These are phyloP conservation scores for Micromesistius poutassou DNA, from an alignment of 2,797 vertebrate species.

Conservation along the genomic window DNA sequence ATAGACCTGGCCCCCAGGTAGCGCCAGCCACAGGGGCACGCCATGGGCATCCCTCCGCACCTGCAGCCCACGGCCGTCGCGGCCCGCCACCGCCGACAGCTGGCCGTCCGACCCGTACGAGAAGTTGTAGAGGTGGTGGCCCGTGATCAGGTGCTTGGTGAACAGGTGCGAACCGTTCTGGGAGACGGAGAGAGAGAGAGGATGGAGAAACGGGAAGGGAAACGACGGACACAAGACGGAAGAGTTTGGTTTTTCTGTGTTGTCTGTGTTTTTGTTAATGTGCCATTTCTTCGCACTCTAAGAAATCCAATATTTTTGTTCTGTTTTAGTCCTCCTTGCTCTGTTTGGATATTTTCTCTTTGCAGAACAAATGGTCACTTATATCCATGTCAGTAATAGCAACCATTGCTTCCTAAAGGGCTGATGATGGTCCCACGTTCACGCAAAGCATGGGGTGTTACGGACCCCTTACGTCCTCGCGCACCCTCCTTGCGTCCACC, in stretches of 20 bases:
- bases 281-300: not conserved
- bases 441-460: too few relatives aligned
- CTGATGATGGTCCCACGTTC: too few relatives aligned
- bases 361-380: not conserved
- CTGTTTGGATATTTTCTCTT: not conserved
- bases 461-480: too few relatives aligned
- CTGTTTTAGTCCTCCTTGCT: not conserved
- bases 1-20: slow-evolving; percentile 89
- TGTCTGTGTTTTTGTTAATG: not conserved
- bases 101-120: slow-evolving; percentile 85
- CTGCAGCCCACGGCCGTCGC: slow-evolving; percentile 81
- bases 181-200: too few relatives aligned
- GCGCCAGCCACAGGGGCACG: slow-evolving; percentile 89
- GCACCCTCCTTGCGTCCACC: too few relatives aligned
- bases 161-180: slow-evolving; percentile 89
- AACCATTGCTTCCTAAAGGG: not conserved
- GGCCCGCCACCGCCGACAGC: slow-evolving; percentile 77
- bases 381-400: not conserved
- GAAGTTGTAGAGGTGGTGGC: slow-evolving; percentile 92
- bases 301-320: not conserved
- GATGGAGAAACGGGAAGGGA: not conserved
- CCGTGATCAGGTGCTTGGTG: slow-evolving; percentile 91
- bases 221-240: not conserved
- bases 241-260: not conserved
- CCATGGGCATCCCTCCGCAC: slow-evolving; percentile 87